phyloP scores from a whole-genome alignment of 2,797 vertebrate species.

The Falco naumanni region DNA sequence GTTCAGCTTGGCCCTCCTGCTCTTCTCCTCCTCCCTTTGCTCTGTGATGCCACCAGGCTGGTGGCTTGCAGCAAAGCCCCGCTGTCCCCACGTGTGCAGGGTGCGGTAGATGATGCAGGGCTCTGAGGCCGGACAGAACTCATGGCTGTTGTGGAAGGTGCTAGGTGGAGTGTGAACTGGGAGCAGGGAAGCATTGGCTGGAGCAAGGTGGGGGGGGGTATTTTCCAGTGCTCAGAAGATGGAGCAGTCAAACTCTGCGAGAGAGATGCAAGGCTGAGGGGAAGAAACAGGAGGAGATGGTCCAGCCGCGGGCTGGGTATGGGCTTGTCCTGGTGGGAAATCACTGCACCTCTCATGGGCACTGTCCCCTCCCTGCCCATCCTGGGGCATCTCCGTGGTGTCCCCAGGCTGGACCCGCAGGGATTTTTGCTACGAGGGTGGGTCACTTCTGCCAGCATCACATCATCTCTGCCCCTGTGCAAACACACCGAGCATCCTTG shows the following conservation, averaged over 20 bases:
- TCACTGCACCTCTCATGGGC: neutral
- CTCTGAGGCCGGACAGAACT: neutral
- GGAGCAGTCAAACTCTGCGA: neutral
- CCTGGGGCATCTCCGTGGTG: accelerated
- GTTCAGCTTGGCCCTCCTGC: neutral
- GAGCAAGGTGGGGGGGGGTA: neutral
- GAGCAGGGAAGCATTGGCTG: accelerated
- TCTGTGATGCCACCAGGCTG: accelerated
- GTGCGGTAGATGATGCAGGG: neutral
- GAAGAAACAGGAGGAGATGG: neutral
- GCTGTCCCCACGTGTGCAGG: accelerated
- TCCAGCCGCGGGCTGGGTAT: neutral
- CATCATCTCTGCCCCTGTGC: neutral
- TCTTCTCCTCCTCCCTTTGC: neutral
- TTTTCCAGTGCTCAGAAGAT: neutral
- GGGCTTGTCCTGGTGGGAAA: neutral
- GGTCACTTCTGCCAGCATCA: accelerated
- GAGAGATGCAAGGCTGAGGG: too few relatives aligned
- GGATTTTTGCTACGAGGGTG: accelerated
- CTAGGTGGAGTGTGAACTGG: neutral
- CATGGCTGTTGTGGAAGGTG: neutral
- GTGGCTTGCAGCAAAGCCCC: neutral
- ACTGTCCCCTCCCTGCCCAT: neutral
- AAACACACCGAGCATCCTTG: neutral
- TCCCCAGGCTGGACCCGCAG: neutral